phyloP scores from a whole-genome alignment of 1,140 invertebrate species.

The Tribolium madens region DNA sequence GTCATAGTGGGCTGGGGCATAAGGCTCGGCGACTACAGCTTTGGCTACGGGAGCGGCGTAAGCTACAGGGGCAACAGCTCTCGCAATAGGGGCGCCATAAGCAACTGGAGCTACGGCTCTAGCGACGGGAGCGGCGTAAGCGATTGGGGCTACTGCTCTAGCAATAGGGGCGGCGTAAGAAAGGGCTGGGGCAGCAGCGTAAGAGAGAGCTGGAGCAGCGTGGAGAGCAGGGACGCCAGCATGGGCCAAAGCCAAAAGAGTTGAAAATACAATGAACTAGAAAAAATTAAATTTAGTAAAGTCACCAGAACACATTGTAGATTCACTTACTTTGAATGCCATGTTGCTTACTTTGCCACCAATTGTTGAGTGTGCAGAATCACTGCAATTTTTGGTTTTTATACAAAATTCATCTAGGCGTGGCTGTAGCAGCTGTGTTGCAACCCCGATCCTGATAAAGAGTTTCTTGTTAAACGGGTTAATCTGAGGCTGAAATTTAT shows the following conservation, averaged over 20 bases:
- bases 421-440: background rate
- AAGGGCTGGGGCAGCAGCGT: conserved; percentile 47
- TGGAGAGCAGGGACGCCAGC: conserved; percentile 19
- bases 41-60: conserved; percentile 62
- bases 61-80: conserved; percentile 60
- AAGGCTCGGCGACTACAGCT: conserved; percentile 60
- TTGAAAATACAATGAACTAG: conserved; percentile 61
- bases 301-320: background rate
- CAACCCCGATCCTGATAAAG: background rate
- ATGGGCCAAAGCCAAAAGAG: conserved; percentile 58
- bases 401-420: background rate
- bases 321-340: conserved; percentile 47
- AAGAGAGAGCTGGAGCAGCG: conserved; percentile 41
- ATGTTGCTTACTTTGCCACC: conserved; percentile 41
- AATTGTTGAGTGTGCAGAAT: background rate
- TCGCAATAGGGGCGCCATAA: conserved; percentile 54
- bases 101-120: conserved; percentile 37
- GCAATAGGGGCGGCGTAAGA: conserved; percentile 61
- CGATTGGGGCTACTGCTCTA: conserved; percentile 55
- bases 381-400: background rate
- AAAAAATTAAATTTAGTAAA: conserved; percentile 30
- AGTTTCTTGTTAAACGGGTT: background rate
- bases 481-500: background rate
- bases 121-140: conserved; percentile 45
- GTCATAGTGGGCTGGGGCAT: conserved; percentile 55